Conservation (phyloP, 2,113 vertebrate species). For the Poecile atricapillus region DNA sequence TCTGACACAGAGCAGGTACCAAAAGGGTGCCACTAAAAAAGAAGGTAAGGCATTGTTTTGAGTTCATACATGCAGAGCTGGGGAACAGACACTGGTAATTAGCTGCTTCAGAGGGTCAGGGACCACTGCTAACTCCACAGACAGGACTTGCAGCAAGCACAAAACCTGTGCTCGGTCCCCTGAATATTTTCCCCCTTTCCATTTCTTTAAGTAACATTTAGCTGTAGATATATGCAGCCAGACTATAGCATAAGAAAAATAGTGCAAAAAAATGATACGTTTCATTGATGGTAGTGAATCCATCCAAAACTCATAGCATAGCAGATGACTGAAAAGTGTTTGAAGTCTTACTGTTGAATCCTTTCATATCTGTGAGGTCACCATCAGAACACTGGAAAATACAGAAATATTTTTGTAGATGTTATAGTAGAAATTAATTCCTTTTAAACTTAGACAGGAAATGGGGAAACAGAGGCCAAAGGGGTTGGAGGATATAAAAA, state of each 20-base stretch:
- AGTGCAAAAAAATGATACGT: fast-evolving
- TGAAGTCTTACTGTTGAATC: neutral
- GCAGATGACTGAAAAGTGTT: neutral
- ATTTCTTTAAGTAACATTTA: neutral
- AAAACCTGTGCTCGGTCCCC: neutral
- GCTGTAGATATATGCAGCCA: neutral
- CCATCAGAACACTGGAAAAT: neutral
- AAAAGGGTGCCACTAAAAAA: neutral
- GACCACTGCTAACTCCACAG: neutral
- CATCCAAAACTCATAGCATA: neutral
- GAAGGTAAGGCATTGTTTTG: neutral
- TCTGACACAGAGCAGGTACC: neutral
- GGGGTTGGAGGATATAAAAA: neutral
- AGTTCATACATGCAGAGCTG: fast-evolving
- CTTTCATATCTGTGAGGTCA: neutral
- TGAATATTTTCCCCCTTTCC: neutral
- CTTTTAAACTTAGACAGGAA: neutral
- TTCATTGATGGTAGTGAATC: neutral
- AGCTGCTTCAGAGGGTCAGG: neutral
- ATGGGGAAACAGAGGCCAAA: neutral
- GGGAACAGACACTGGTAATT: neutral
- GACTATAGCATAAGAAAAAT: neutral
- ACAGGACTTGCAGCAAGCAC: neutral
- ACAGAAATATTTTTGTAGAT: neutral
- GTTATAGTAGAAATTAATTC: neutral